These are phyloP conservation scores for Sinocyclocheilus anshuiensis DNA, from an alignment of 2,113 vertebrate species.

Conservation along the genomic window DNA sequence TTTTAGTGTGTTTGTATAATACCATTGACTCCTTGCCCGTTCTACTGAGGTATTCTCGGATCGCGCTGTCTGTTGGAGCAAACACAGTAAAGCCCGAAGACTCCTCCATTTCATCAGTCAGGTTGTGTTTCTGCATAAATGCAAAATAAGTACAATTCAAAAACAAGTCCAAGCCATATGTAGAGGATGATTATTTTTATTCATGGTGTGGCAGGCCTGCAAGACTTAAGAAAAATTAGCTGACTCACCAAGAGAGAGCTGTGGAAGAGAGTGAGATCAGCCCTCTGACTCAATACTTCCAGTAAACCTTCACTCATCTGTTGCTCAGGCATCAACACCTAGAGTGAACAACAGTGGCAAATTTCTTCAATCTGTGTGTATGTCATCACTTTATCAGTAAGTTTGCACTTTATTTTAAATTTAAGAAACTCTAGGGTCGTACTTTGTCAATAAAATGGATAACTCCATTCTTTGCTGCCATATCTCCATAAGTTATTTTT, in stretches of 20 bases:
- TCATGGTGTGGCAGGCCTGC: background rate
- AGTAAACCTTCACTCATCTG: slow-evolving; percentile 74
- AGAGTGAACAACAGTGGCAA: background rate
- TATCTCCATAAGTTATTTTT: slow-evolving; percentile 73
- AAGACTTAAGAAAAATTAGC: background rate
- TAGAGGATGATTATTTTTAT: background rate
- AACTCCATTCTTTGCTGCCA: slow-evolving; percentile 84
- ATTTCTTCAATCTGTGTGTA: background rate
- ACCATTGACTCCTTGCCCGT: slow-evolving; percentile 77
- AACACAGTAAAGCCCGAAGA: slow-evolving; percentile 83
- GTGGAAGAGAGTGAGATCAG: slow-evolving; percentile 85
- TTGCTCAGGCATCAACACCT: slow-evolving; percentile 85
- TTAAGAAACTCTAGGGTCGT: slow-evolving; percentile 68
- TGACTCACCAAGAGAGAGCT: slow-evolving; percentile 77
- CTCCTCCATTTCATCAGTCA: slow-evolving; percentile 78
- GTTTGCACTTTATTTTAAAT: background rate
- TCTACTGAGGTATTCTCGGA: slow-evolving; percentile 77
- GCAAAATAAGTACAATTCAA: background rate
- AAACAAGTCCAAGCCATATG: no score
- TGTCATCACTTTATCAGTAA: background rate
- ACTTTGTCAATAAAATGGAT: slow-evolving; percentile 90
- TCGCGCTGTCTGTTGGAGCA: slow-evolving; percentile 81
- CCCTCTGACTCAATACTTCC: slow-evolving; percentile 80
- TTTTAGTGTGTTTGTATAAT: slow-evolving; percentile 41
- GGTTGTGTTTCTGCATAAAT: slow-evolving; percentile 78